phyloP scores from a whole-genome alignment of 30 jellyfish, hydroid and myxozoan genomes.

The Aurelia aurita complex sp. Pacific region DNA sequence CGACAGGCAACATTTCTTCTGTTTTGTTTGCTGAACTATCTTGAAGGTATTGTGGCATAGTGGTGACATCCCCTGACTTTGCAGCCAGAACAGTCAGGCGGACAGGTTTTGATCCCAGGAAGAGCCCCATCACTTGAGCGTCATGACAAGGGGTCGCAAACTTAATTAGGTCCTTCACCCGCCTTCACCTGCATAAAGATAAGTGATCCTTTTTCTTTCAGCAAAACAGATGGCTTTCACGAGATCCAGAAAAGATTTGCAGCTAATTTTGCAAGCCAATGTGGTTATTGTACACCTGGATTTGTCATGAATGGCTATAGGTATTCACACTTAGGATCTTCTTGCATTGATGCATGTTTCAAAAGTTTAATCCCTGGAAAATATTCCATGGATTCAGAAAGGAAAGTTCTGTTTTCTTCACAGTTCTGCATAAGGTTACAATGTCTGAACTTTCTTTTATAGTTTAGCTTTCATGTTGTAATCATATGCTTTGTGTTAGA shows the following conservation, averaged over 20 bases:
- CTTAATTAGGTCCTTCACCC: too few species aligned
- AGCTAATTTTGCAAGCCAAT: conserved; percentile 65
- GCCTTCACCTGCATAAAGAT: too few species aligned
- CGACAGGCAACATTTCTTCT: neutral
- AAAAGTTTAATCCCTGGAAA: neutral
- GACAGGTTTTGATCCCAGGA: too few species aligned
- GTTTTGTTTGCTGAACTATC: neutral
- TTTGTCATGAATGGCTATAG: conserved; percentile 70
- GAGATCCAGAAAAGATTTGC: conserved; percentile 56
- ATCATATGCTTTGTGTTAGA: too few species aligned
- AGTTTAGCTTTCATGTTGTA: too few species aligned
- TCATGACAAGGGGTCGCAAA: neutral
- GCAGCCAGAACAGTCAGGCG: too few species aligned
- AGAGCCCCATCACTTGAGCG: too few species aligned
- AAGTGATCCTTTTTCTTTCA: neutral
- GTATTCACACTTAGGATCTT: neutral
- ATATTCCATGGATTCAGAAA: neutral
- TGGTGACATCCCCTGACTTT: too few species aligned
- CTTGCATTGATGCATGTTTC: neutral
- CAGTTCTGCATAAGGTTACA: too few species aligned
- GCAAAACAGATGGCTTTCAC: conserved; percentile 62
- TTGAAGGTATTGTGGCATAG: neutral
- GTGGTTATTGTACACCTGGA: conserved; percentile 80
- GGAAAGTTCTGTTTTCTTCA: neutral
- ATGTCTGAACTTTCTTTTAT: too few species aligned